A percentile compares a stretch with the other conserved stretches of the same genome.
phyloP scores from a whole-genome alignment of 2,888 invertebrate species.

The Sphaeridia pumilis region DNA sequence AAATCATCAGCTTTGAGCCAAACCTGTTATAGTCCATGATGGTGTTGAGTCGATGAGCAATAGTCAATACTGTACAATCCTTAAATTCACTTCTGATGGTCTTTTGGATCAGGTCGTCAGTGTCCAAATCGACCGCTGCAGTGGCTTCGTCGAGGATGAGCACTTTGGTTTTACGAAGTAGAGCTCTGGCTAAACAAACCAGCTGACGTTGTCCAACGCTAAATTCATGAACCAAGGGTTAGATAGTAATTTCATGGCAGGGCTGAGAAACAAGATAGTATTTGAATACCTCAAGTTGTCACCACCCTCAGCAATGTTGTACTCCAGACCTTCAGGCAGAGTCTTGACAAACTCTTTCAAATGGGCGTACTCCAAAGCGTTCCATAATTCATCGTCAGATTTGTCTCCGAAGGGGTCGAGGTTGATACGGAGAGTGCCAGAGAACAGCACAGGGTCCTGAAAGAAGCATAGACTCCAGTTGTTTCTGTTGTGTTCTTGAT shows the following conservation, averaged over 20 bases:
- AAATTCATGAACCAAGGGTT: background rate
- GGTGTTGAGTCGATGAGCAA: conserved; percentile 84
- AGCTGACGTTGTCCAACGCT: conserved; percentile 13
- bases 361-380: conserved; percentile 46
- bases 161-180: conserved; percentile 71
- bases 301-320: conserved; percentile 40
- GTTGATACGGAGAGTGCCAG: conserved; percentile 46
- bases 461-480: background rate
- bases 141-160: conserved; percentile 79
- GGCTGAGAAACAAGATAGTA: background rate
- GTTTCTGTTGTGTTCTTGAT: background rate
- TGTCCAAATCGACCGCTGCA: conserved; percentile 57
- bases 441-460: conserved; percentile 50
- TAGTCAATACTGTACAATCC: conserved; percentile 77
- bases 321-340: conserved; percentile 36
- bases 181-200: conserved; percentile 10
- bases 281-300: conserved; percentile 37
- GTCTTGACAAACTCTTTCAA: conserved; percentile 39
- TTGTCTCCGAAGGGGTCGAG: conserved; percentile 46
- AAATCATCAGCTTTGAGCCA: too few species aligned
- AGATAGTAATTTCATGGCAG: background rate
- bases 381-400: conserved; percentile 46
- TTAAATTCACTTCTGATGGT: conserved; percentile 79
- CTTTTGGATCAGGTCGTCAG: conserved; percentile 47
- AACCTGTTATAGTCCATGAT: conserved; percentile 73